Percentiles rank a stretch among this genome's conserved stretches.
phyloP scores from a whole-genome alignment of 1,140 invertebrate species.

The Drosophila repleta region DNA sequence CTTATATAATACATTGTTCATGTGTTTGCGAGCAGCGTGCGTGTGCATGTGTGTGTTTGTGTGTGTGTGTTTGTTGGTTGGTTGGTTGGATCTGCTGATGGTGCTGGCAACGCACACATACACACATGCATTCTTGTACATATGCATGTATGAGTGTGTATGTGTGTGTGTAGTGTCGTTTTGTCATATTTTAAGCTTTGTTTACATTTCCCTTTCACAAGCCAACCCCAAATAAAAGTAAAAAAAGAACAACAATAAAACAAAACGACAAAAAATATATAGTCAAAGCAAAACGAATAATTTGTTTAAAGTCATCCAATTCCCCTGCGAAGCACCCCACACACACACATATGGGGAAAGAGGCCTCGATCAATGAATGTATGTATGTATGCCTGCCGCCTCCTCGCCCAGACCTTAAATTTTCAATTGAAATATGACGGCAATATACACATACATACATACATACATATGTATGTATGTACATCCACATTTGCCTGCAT shows the following conservation, averaged over 20 bases:
- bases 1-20: conserved; percentile 69
- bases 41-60: conserved; percentile 22
- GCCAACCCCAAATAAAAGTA: conserved; percentile 14
- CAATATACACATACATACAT: conserved; percentile 29
- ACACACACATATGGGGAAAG: neutral
- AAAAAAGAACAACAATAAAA: conserved; percentile 19
- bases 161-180: conserved; percentile 30
- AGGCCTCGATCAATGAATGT: conserved; percentile 14
- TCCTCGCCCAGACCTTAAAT: conserved; percentile 55
- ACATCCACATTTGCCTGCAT: conserved; percentile 18
- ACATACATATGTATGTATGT: neutral
- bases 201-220: conserved; percentile 76
- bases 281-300: conserved; percentile 50
- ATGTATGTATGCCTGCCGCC: conserved; percentile 3
- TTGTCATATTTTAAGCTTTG: conserved; percentile 68
- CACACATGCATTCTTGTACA: conserved; percentile 21
- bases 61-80: neutral
- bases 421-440: conserved; percentile 76
- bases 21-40: conserved; percentile 28
- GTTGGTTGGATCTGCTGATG: conserved; percentile 20
- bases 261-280: conserved; percentile 26
- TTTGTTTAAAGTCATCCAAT: conserved; percentile 73
- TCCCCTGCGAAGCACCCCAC: conserved; percentile 24
- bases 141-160: conserved; percentile 14
- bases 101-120: conserved; percentile 11